A percentile compares a stretch with the other conserved stretches of the same genome.
Conservation (phyloP, 2,888 invertebrate species). For the Clistopyga incitator region DNA sequence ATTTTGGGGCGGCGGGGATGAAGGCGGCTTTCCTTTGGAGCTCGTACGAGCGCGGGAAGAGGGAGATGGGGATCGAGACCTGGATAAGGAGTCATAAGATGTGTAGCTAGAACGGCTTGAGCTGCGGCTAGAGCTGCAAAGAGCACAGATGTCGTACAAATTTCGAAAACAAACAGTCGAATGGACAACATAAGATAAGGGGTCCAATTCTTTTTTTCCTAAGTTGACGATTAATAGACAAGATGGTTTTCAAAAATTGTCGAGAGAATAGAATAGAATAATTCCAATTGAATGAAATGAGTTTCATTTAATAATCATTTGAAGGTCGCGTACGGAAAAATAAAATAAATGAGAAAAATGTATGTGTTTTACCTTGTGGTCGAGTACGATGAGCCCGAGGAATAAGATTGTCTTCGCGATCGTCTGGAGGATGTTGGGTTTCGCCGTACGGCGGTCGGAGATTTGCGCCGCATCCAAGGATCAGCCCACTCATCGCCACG, state of each 20-base stretch:
- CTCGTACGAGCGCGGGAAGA: constrained; percentile 83
- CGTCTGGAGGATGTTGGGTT: constrained; percentile 78
- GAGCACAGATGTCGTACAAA: constrained; percentile 52
- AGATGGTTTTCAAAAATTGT: too few relatives aligned
- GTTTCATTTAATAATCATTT: too few relatives aligned
- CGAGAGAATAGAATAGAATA: too few relatives aligned
- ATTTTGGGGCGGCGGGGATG: constrained; percentile 79
- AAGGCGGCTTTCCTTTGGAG: constrained; percentile 79
- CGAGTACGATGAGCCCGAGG: constrained; percentile 90
- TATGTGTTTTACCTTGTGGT: constrained; percentile 85
- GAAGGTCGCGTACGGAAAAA: constrained; percentile 2
- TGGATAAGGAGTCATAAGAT: constrained; percentile 85
- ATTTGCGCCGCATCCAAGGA: constrained; percentile 95
- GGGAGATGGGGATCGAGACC: constrained; percentile 85
- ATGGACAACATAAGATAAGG: too few relatives aligned
- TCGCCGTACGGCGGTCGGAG: constrained; percentile 84
- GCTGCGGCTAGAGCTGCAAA: constrained; percentile 84
- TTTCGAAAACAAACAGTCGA: not conserved
- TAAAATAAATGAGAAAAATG: constrained; percentile 18
- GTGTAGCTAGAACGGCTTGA: constrained; percentile 85
- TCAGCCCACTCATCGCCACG: constrained; percentile 97
- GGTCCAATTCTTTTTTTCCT: too few relatives aligned
- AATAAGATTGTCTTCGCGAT: constrained; percentile 87
- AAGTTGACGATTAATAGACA: too few relatives aligned
- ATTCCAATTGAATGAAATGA: too few relatives aligned